Evolutionary conservation across 2,797 vertebrate species (phyloP).

Genomic region (Gymnoscopelus braueri): DNA sequence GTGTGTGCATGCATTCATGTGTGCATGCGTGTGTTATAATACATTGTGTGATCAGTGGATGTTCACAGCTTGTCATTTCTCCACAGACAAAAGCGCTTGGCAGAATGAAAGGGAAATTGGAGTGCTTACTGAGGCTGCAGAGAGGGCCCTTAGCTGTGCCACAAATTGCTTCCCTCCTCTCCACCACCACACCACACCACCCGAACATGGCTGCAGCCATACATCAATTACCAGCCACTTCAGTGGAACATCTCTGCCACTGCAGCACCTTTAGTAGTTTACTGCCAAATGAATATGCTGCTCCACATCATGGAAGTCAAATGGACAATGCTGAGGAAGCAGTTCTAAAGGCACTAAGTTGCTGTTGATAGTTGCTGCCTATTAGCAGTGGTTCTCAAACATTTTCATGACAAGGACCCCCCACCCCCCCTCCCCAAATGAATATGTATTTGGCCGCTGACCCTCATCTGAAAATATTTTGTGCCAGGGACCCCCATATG

Average conservation of each 20-base stretch:
- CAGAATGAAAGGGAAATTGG: constrained; percentile 68
- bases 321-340: constrained; percentile 39
- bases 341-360: constrained; percentile 58
- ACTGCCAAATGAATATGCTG: constrained; percentile 54
- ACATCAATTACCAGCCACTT: constrained; percentile 71
- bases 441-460: no score
- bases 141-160: constrained; percentile 66
- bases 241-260: constrained; percentile 59
- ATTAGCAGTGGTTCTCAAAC: neutral
- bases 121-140: constrained; percentile 60
- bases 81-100: constrained; percentile 67
- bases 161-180: constrained; percentile 72
- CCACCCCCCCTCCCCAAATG: no score
- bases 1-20: neutral
- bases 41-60: constrained; percentile 60
- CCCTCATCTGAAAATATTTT: no score
- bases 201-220: constrained; percentile 63
- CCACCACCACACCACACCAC: constrained; percentile 41
- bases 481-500: no score
- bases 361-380: constrained; percentile 52
- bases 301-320: constrained; percentile 50
- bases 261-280: constrained; percentile 61
- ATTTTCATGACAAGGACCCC: no score
- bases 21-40: constrained; percentile 40
- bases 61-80: constrained; percentile 67